A percentile compares a stretch with the other conserved stretches of the same genome.
phyloP scores from a whole-genome alignment of 2,888 invertebrate species.

The Dryadula phaetusa region DNA sequence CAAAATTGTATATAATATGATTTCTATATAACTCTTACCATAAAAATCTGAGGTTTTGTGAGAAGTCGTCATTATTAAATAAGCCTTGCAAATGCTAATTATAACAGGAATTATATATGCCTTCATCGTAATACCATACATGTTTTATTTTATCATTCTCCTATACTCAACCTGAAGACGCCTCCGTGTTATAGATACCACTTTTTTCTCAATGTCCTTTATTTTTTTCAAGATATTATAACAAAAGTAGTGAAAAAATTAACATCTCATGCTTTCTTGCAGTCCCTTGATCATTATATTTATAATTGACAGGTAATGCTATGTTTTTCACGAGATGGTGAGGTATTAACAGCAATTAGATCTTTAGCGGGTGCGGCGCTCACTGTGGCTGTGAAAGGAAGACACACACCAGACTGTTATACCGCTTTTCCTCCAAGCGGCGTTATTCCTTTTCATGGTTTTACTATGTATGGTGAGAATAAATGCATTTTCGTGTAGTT shows the following conservation, averaged over 20 bases:
- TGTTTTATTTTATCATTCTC: too few species aligned
- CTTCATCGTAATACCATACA: not conserved
- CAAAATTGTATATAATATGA: not conserved
- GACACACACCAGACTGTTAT: constrained; percentile 85
- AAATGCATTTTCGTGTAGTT: too few species aligned
- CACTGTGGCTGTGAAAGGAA: constrained; percentile 89
- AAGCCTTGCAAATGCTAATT: not conserved
- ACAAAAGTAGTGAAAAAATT: too few species aligned
- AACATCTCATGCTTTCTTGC: too few species aligned
- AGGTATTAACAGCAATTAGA: constrained; percentile 88
- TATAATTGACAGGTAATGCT: constrained; percentile 87
- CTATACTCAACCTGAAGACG: too few species aligned
- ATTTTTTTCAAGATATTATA: too few species aligned
- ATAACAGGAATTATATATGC: not conserved
- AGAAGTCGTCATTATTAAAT: not conserved
- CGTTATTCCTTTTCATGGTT: constrained; percentile 98
- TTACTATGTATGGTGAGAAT: constrained; percentile 95
- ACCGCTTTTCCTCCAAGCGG: constrained; percentile 96
- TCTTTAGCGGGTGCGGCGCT: constrained; percentile 86
- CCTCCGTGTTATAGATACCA: too few species aligned
- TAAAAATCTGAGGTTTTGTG: too few species aligned
- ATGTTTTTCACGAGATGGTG: constrained; percentile 95
- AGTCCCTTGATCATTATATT: not conserved
- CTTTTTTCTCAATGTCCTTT: too few species aligned
- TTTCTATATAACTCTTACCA: too few species aligned